Conservation (phyloP, 2,888 invertebrate genomes). For the Nomada ferruginata region DNA sequence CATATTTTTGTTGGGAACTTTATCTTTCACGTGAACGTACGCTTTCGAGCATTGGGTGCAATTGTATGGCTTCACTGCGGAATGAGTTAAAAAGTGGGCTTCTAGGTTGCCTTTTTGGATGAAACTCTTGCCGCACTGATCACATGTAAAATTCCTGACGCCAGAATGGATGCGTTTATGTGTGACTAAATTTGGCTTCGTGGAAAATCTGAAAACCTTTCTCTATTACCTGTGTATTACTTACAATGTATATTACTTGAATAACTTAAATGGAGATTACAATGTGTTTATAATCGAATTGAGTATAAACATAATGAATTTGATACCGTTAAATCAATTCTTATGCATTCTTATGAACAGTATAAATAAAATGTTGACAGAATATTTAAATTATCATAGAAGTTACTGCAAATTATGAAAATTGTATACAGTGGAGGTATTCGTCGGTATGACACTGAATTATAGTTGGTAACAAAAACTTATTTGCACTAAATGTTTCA, state of each 20-base stretch:
- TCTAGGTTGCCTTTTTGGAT: constrained; percentile 87
- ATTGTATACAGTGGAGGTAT: too few relatives aligned
- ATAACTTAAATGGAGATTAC: too few relatives aligned
- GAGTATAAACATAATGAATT: background rate
- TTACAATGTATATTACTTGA: background rate
- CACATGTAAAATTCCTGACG: constrained; percentile 86
- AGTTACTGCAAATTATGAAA: too few relatives aligned
- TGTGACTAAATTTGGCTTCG: constrained; percentile 86
- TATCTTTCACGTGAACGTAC: constrained; percentile 68
- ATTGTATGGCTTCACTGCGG: constrained; percentile 84
- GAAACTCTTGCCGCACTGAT: constrained; percentile 87
- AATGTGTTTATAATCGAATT: background rate
- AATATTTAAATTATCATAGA: too few relatives aligned
- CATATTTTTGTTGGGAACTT: background rate
- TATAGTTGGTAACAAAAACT: too few relatives aligned
- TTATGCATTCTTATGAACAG: too few relatives aligned
- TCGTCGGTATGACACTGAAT: too few relatives aligned
- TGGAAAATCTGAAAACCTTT: constrained; percentile 83
- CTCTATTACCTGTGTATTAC: constrained; percentile 9
- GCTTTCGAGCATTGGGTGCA: constrained; percentile 85
- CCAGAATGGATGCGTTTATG: constrained; percentile 86
- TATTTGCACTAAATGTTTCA: too few relatives aligned
- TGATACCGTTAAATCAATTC: too few relatives aligned
- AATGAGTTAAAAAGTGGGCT: constrained; percentile 86
- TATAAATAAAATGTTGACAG: too few relatives aligned